Percentiles rank a stretch among this genome's conserved stretches.
These are phyloP conservation scores for Cinclus cinclus DNA, from an alignment of 2,113 vertebrate species.

Conservation along the genomic window DNA sequence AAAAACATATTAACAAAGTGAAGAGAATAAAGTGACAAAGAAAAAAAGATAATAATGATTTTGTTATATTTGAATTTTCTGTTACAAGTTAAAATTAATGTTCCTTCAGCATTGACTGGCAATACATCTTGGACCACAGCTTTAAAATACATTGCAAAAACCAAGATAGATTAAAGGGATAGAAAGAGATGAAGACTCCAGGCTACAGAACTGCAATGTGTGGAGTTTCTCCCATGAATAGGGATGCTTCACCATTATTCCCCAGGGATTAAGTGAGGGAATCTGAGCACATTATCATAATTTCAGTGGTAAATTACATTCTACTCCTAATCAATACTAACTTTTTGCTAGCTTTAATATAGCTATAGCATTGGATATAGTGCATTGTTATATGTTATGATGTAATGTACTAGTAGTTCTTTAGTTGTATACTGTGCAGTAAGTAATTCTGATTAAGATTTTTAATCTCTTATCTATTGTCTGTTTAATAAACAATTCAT, in stretches of 20 bases:
- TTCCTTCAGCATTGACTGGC: background rate
- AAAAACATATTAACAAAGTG: background rate
- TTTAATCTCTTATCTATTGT: background rate
- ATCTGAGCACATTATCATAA: background rate
- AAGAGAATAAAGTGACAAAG: background rate
- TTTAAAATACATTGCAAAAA: background rate
- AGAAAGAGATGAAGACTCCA: background rate
- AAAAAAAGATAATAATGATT: background rate
- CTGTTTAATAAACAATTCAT: background rate
- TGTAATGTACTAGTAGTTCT: background rate
- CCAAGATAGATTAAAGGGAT: background rate
- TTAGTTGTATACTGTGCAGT: background rate
- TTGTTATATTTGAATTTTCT: conserved; percentile 16
- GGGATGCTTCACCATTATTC: background rate
- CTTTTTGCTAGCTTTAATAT: background rate
- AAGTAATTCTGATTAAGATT: background rate
- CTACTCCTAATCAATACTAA: background rate
- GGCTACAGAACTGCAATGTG: background rate
- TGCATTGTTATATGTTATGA: background rate
- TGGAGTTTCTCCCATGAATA: background rate
- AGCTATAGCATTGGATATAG: background rate
- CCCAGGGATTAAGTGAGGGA: background rate
- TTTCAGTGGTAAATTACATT: background rate
- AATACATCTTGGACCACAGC: background rate
- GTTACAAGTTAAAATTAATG: background rate